Evolutionary conservation across 2,113 vertebrate genomes (phyloP).

Genomic region (Zootoca vivipara): DNA sequence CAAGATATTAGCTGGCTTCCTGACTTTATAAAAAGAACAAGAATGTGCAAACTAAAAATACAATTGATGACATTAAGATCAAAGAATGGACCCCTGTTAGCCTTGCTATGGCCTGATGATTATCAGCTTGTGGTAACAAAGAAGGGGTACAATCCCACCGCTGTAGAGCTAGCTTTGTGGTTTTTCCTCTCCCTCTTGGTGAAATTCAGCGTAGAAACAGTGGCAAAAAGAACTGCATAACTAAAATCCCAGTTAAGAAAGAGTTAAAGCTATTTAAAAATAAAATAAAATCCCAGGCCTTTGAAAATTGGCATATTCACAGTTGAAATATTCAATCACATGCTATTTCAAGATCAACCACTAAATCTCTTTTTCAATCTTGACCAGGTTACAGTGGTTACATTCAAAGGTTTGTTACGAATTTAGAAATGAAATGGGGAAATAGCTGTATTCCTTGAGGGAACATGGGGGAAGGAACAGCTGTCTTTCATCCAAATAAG

Average conservation of each 20-base stretch:
- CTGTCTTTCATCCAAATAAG: background rate
- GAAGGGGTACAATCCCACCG: background rate
- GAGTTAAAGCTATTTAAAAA: background rate
- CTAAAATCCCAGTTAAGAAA: background rate
- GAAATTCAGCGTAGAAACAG: background rate
- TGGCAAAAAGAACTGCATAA: background rate
- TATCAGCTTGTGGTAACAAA: too few relatives aligned
- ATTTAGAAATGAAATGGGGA: background rate
- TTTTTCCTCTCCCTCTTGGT: background rate
- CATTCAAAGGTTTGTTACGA: background rate
- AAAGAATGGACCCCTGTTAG: too few relatives aligned
- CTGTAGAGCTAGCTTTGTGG: background rate
- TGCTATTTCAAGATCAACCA: background rate
- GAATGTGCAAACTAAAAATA: too few relatives aligned
- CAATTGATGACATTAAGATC: too few relatives aligned
- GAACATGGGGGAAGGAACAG: background rate
- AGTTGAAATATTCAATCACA: background rate
- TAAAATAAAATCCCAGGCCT: background rate
- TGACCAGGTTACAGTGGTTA: background rate
- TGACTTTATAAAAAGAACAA: too few relatives aligned
- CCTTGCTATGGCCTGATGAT: too few relatives aligned
- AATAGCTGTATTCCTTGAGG: background rate
- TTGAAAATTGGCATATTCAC: background rate
- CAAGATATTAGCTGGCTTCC: too few relatives aligned
- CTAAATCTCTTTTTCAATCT: background rate